Percentiles rank a stretch among this genome's conserved stretches.
phyloP scores from a whole-genome alignment of 2,113 vertebrate species.

The Nesoenas mayeri region DNA sequence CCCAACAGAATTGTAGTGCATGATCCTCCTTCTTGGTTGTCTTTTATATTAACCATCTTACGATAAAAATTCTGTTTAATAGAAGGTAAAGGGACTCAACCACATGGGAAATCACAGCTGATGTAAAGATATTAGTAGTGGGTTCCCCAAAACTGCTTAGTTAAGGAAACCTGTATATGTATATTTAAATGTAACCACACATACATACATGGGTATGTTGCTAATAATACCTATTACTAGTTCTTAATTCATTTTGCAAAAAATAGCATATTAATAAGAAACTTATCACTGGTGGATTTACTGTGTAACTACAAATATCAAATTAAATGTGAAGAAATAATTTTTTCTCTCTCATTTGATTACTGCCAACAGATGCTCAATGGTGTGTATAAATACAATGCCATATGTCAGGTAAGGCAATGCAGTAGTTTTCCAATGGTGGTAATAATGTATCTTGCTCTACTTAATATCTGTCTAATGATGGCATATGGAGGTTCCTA shows the following conservation, averaged over 20 bases:
- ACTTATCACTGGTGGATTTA: neutral
- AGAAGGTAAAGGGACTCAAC: neutral
- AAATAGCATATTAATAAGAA: neutral
- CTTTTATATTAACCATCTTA: neutral
- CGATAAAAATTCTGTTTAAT: neutral
- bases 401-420: neutral
- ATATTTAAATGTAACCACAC: neutral
- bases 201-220: neutral
- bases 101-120: neutral
- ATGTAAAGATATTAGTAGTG: neutral
- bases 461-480: conserved; percentile 1
- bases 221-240: neutral
- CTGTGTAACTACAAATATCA: neutral
- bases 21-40: neutral
- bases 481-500: neutral
- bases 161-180: neutral
- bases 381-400: neutral
- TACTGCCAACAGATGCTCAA: neutral
- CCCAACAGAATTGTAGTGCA: neutral
- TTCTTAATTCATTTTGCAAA: neutral
- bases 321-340: neutral
- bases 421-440: neutral
- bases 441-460: neutral
- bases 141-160: neutral
- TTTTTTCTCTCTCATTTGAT: neutral